Evolutionary conservation across 2,113 vertebrate genomes (phyloP).

Genomic region (Embiotoca jacksoni): DNA sequence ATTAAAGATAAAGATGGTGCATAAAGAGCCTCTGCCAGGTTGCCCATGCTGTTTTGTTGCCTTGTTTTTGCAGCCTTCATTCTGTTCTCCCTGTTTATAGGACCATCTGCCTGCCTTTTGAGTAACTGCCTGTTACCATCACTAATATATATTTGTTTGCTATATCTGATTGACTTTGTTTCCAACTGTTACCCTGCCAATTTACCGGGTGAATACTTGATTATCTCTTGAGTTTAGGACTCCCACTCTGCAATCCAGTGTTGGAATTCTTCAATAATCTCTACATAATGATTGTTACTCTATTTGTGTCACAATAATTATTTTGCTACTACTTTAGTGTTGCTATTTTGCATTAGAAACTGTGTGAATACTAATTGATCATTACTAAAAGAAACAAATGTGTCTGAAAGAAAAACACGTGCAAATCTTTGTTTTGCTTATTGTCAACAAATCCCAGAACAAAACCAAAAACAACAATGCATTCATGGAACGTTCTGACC

Average conservation of each 20-base stretch:
- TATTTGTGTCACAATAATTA: not conserved
- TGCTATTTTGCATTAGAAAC: not conserved
- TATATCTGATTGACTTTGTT: conserved; percentile 27
- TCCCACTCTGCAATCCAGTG: not conserved
- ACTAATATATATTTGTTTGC: conserved; percentile 29
- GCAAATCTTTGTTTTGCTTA: not conserved
- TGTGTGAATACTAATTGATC: not conserved
- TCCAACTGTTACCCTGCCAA: conserved; percentile 1
- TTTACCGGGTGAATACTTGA: not conserved
- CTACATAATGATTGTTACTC: not conserved
- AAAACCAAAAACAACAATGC: no score
- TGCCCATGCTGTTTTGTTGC: not conserved
- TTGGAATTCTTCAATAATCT: not conserved
- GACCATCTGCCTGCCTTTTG: conserved; percentile 25
- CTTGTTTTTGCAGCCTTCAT: conserved; percentile 3
- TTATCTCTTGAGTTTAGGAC: not conserved
- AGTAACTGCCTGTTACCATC: conserved; percentile 5
- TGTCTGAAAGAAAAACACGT: not conserved
- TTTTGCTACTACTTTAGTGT: not conserved
- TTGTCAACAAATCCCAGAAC: not conserved
- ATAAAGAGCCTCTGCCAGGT: not conserved
- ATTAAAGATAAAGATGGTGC: not conserved
- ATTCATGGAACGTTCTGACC: no score
- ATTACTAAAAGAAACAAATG: not conserved
- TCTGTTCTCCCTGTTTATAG: conserved; percentile 26